phyloP scores from a whole-genome alignment of 2,113 vertebrate species.

The Thermophis baileyi region DNA sequence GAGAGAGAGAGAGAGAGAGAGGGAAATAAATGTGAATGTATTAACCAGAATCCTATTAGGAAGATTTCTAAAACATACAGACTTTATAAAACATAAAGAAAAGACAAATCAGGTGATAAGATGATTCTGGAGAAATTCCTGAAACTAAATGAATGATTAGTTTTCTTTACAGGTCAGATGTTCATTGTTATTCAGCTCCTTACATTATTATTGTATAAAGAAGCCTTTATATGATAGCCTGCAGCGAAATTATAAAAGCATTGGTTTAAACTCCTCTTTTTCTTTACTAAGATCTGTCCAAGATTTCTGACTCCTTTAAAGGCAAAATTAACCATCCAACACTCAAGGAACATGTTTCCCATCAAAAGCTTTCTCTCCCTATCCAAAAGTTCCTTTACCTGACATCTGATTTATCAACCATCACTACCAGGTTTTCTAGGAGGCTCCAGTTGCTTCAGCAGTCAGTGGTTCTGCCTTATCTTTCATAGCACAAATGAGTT shows the following conservation, averaged over 20 bases:
- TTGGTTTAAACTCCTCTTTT: neutral
- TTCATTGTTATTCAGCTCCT: neutral
- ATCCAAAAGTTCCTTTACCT: neutral
- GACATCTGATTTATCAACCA: neutral
- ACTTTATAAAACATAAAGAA: neutral
- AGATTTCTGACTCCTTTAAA: neutral
- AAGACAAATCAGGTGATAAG: neutral
- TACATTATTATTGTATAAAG: neutral
- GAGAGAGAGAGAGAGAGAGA: no score
- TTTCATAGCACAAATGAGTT: neutral
- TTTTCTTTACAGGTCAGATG: neutral
- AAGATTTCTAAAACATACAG: neutral
- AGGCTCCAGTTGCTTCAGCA: neutral
- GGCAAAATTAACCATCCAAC: neutral
- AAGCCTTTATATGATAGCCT: neutral
- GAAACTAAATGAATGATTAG: neutral
- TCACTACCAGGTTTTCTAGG: neutral
- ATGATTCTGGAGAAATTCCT: neutral
- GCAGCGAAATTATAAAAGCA: neutral
- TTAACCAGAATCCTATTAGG: neutral
- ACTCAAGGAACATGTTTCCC: neutral
- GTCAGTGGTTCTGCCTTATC: neutral
- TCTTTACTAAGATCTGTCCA: neutral
- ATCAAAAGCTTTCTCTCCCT: neutral
- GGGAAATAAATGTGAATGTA: neutral